Evolutionary conservation across 2,888 invertebrate species (phyloP), one percentile per base, ranked within the genome.

Genomic region (Ectropis crepuscularia): DNA sequence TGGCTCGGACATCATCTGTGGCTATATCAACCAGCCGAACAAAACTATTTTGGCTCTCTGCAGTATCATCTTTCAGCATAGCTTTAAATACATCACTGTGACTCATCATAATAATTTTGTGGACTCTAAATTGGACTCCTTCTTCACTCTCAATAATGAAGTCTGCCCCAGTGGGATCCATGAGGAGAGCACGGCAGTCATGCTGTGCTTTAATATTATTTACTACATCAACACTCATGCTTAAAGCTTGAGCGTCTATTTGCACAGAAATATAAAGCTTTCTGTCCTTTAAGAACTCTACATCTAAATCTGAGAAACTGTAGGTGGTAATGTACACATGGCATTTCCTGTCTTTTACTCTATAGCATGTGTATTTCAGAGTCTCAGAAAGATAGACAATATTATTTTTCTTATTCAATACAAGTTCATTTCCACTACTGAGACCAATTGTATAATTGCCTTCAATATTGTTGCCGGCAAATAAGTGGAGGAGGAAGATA

Each of bases 31-130:
- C 69, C 36, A 91, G 76, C 68, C 86, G 88, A 0, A 92, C 88
- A 69, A 74, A 83, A 55, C 80, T 84, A 57, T 86, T 90, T 69
- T 86, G 85, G 63, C 87, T 88, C 68, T 92, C 92, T 0, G 87
- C 89, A 0, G 89, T 92, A 38, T 90, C 90, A 43, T 85, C 87
- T 68, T 87, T 89, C 0, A 92, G 76, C 92, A 92, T 92, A 8
- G 92, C 92, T 68, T 87, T 89, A 67, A 92, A 92, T 0, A 92
- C 90, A 61, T 91, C 91, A 68, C 92, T 92, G 57, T 87, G 84
- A 0, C 83, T 81, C 46, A 81, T 79, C 5, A 92, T 70, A 5
- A 92, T 73, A 0, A 79, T 71, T 74, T 86, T 89, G 69, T 92
- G 92, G 6, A 90, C 88, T 60, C 79, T 66, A 60, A 90, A 91